Conservation (phyloP, 2,113 vertebrate genomes). For the Lota lota region DNA sequence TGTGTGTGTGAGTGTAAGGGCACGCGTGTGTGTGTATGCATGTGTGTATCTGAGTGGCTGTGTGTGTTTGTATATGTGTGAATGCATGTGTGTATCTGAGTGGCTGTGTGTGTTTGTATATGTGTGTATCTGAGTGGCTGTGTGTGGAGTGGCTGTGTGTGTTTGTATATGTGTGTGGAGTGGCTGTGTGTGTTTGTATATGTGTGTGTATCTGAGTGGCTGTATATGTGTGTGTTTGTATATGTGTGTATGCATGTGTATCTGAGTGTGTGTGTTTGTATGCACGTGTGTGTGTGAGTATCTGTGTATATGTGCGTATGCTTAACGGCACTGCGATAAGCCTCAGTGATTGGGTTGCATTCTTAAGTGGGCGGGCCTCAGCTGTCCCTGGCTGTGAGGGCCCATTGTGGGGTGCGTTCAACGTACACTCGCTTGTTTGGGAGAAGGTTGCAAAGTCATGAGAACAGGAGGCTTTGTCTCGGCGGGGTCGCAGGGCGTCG, state of each 20-base stretch:
- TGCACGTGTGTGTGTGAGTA: not conserved
- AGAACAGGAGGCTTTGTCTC: conserved; percentile 78
- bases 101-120: too few species aligned
- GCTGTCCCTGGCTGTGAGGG: conserved; percentile 78
- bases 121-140: not conserved
- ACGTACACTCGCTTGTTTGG: conserved; percentile 76
- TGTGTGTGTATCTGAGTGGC: too few species aligned
- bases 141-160: not conserved
- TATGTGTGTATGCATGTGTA: not conserved
- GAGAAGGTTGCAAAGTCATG: conserved; percentile 88
- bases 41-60: too few species aligned
- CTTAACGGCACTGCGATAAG: conserved; percentile 26
- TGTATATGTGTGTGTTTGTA: conserved; percentile 3
- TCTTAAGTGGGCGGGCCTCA: conserved; percentile 62
- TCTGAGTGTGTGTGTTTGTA: not conserved
- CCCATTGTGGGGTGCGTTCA: conserved; percentile 76
- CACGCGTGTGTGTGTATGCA: too few species aligned
- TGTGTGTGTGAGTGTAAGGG: too few species aligned
- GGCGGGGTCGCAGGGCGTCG: conserved; percentile 68
- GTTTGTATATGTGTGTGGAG: too few species aligned
- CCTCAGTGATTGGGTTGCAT: conserved; percentile 47
- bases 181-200: too few species aligned
- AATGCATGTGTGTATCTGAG: too few species aligned
- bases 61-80: too few species aligned
- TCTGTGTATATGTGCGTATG: not conserved